These are phyloP conservation scores for Bufotes viridis DNA, from an alignment of 2,797 vertebrate species.

Conservation along the genomic window DNA sequence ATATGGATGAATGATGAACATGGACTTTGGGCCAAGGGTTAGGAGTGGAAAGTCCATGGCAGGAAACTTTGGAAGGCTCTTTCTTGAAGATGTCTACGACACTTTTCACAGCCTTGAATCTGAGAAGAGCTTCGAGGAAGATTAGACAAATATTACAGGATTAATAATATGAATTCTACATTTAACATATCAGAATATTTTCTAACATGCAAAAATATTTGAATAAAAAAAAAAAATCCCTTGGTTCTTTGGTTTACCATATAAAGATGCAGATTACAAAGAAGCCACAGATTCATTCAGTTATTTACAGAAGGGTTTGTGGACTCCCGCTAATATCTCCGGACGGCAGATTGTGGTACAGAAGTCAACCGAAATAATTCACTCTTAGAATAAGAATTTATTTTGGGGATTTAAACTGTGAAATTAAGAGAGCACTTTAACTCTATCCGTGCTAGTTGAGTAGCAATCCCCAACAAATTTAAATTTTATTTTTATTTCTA, in stretches of 20 bases:
- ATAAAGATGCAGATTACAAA: constrained; percentile 4
- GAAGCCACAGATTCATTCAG: constrained; percentile 18
- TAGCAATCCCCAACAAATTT: not conserved
- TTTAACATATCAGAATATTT: not conserved
- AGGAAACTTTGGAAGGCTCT: not conserved
- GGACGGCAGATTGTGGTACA: constrained; percentile 10
- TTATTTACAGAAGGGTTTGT: constrained; percentile 37
- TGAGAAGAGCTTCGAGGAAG: not conserved
- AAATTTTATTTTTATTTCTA: not conserved
- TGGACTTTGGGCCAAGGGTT: too few relatives aligned
- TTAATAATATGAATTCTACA: not conserved
- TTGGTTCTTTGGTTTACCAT: constrained; percentile 5
- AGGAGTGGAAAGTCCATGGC: not conserved
- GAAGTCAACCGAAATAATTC: constrained; percentile 16
- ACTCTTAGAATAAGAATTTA: not conserved
- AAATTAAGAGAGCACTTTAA: not conserved
- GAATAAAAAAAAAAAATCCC: constrained; percentile 7
- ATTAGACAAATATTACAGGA: not conserved
- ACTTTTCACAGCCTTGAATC: not conserved
- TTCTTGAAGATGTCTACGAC: not conserved
- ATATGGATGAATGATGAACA: too few relatives aligned
- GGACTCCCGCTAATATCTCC: constrained; percentile 27
- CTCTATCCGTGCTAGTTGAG: not conserved
- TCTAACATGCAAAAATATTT: not conserved
- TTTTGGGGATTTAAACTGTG: not conserved